Conservation (phyloP, 2,113 vertebrate genomes). For the Silurus asotus region DNA sequence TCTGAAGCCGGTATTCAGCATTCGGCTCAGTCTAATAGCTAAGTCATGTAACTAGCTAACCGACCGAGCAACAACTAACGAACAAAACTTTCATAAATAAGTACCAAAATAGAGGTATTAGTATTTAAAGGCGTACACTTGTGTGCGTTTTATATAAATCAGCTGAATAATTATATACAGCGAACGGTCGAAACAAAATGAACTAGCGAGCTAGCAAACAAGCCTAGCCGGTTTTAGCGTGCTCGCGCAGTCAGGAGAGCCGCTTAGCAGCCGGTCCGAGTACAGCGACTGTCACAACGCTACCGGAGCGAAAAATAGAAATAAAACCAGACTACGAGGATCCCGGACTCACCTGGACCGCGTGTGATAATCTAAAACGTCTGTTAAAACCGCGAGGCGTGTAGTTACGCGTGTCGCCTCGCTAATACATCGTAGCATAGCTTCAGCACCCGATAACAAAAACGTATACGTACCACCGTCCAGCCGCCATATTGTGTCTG, state of each 20-base stretch:
- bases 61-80: neutral
- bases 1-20: neutral
- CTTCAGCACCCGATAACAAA: slow-evolving; percentile 64
- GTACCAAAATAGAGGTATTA: neutral
- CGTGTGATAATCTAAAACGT: slow-evolving; percentile 32
- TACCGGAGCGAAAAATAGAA: neutral
- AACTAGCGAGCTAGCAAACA: slow-evolving; percentile 15
- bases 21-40: no score
- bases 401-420: slow-evolving; percentile 59
- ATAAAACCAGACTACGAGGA: neutral
- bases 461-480: slow-evolving; percentile 58
- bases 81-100: neutral
- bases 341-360: slow-evolving; percentile 60
- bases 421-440: slow-evolving; percentile 75
- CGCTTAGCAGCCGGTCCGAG: neutral
- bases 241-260: neutral
- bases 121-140: neutral
- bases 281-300: neutral
- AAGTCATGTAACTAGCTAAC: neutral
- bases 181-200: neutral
- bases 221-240: neutral
- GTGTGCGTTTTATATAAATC: neutral
- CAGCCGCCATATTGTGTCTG: slow-evolving; percentile 67
- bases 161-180: neutral
- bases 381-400: slow-evolving; percentile 50